Evolutionary conservation across 2,113 vertebrate species (phyloP).

Genomic region (Cynoglossus semilaevis): DNA sequence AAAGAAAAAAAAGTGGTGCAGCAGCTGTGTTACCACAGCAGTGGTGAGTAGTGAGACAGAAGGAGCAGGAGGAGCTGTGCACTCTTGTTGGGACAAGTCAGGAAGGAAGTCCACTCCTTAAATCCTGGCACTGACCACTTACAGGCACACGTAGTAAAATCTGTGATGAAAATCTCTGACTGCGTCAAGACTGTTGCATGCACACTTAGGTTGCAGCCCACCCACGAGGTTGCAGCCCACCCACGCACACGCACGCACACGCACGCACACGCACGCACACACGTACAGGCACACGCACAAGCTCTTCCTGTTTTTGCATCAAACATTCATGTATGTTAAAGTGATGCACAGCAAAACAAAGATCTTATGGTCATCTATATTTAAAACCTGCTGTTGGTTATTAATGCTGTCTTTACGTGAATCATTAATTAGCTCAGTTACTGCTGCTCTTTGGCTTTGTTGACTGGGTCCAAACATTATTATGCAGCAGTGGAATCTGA

Average conservation of each 20-base stretch:
- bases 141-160: slow-evolving; percentile 1
- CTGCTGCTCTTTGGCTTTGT: too few species aligned
- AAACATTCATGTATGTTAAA: slow-evolving; percentile 3
- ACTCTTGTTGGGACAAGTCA: slow-evolving; percentile 18
- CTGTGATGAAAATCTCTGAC: background rate
- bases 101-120: slow-evolving; percentile 65
- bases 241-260: slow-evolving; percentile 16
- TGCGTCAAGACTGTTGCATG: slow-evolving; percentile 5
- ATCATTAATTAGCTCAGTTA: background rate
- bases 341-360: background rate
- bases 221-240: slow-evolving; percentile 23
- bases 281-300: too few species aligned
- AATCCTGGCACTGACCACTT: slow-evolving; percentile 11
- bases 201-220: slow-evolving; percentile 5
- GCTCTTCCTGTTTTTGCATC: slow-evolving; percentile 21
- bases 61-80: slow-evolving; percentile 8
- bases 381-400: background rate
- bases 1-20: too few species aligned
- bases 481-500: background rate
- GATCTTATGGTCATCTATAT: too few species aligned
- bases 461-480: background rate
- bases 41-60: slow-evolving; percentile 2
- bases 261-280: too few species aligned
- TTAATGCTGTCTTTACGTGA: background rate
- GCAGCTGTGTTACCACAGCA: slow-evolving; percentile 16